phyloP scores from a whole-genome alignment of 1,140 invertebrate genomes.

The Formica selysi region DNA sequence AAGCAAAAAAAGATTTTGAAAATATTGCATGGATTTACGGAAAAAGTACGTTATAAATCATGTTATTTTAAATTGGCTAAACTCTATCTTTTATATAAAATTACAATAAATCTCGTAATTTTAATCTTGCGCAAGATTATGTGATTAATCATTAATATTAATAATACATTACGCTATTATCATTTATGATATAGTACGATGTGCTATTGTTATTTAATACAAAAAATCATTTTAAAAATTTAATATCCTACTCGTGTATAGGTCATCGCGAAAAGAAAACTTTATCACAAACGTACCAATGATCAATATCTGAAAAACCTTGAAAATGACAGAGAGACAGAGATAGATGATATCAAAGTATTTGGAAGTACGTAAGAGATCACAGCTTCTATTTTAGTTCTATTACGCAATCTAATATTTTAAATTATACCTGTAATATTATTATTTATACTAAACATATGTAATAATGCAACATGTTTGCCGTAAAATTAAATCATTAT shows the following conservation, averaged over 20 bases:
- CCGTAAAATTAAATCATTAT: too few relatives aligned
- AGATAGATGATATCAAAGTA: not conserved
- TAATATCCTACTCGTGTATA: constrained; percentile 10
- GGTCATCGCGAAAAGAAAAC: constrained; percentile 77
- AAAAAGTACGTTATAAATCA: constrained; percentile 85
- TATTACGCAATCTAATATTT: too few relatives aligned
- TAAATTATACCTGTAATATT: too few relatives aligned
- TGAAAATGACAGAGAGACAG: not conserved
- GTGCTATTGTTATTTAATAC: too few relatives aligned
- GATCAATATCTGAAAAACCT: constrained; percentile 56
- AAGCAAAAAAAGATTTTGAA: too few relatives aligned
- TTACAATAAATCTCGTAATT: not conserved
- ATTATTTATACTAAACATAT: too few relatives aligned
- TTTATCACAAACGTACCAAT: constrained; percentile 72
- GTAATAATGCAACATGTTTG: too few relatives aligned
- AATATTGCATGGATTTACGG: constrained; percentile 90
- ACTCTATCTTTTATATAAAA: too few relatives aligned
- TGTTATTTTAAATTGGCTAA: not conserved
- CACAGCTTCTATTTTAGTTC: too few relatives aligned
- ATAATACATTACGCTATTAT: not conserved
- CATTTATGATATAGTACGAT: not conserved
- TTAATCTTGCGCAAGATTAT: not conserved
- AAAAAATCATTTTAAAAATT: not conserved
- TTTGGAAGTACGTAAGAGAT: not conserved
- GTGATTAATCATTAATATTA: not conserved